Conservation (phyloP, 2,797 vertebrate genomes). For the Muraenolepis orangiensis region DNA sequence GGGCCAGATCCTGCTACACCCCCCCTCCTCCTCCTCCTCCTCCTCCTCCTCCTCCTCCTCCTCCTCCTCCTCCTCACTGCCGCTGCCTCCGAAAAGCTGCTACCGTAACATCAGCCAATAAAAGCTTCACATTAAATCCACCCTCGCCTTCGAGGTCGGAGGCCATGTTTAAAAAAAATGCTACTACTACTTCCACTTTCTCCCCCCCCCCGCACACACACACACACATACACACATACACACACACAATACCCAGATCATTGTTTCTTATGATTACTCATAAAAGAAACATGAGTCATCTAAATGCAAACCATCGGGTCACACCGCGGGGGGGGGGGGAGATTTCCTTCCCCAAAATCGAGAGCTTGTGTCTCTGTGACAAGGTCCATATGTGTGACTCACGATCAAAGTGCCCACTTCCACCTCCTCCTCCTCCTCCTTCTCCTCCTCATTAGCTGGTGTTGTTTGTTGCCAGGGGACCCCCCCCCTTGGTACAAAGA, state of each 20-base stretch:
- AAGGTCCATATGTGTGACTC: conserved; percentile 67
- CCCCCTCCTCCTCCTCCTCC: too few species aligned
- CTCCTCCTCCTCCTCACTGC: too few species aligned
- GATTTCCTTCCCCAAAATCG: conserved; percentile 4
- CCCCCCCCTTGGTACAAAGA: conserved; percentile 55
- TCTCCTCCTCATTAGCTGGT: conserved; percentile 51
- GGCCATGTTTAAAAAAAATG: neutral
- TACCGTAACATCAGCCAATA: conserved; percentile 26
- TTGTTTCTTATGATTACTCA: neutral
- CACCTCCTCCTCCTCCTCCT: conserved; percentile 3
- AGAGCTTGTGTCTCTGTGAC: conserved; percentile 44
- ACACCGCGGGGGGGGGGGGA: conserved; percentile 52
- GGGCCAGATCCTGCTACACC: conserved; percentile 28
- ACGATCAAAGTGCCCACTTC: conserved; percentile 62
- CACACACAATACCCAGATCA: neutral
- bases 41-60: too few species aligned
- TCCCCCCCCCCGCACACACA: too few species aligned
- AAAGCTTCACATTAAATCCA: conserved; percentile 6
- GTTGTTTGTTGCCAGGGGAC: conserved; percentile 65
- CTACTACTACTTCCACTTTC: neutral
- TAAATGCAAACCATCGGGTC: conserved; percentile 15
- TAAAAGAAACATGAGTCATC: conserved; percentile 36
- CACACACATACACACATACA: too few species aligned
- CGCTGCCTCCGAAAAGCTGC: conserved; percentile 28
- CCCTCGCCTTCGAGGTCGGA: conserved; percentile 11